Evolutionary conservation across 2,797 vertebrate species (phyloP).

Genomic region (Threskiornis aethiopicus): DNA sequence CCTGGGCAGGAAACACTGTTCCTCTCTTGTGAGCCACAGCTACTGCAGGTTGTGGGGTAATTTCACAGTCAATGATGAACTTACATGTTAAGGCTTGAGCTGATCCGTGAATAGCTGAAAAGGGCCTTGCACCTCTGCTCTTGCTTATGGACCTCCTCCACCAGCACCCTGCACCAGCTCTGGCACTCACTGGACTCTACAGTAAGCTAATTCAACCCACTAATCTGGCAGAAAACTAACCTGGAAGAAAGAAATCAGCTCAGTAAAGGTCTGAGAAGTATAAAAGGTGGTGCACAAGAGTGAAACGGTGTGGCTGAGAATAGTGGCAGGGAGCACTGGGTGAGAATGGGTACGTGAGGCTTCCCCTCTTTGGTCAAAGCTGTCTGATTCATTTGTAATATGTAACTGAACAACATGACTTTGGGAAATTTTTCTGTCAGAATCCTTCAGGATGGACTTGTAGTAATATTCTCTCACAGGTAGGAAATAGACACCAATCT

Average conservation of each 20-base stretch:
- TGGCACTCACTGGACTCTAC: not conserved
- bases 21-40: not conserved
- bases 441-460: not conserved
- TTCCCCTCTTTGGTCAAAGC: not conserved
- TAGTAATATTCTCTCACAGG: not conserved
- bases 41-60: not conserved
- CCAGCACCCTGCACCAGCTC: not conserved
- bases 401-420: not conserved
- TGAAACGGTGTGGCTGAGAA: not conserved
- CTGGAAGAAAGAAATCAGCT: not conserved
- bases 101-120: not conserved
- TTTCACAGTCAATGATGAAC: not conserved
- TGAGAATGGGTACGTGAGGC: accelerated
- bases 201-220: not conserved
- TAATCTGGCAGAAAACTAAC: not conserved
- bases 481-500: not conserved
- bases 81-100: not conserved
- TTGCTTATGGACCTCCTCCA: not conserved
- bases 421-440: not conserved
- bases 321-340: not conserved
- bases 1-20: not conserved
- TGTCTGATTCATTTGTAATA: not conserved
- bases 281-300: not conserved
- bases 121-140: not conserved
- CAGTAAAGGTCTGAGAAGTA: not conserved